phyloP scores from a whole-genome alignment of 2,888 invertebrate genomes.

The Cheiracanthium punctorium region DNA sequence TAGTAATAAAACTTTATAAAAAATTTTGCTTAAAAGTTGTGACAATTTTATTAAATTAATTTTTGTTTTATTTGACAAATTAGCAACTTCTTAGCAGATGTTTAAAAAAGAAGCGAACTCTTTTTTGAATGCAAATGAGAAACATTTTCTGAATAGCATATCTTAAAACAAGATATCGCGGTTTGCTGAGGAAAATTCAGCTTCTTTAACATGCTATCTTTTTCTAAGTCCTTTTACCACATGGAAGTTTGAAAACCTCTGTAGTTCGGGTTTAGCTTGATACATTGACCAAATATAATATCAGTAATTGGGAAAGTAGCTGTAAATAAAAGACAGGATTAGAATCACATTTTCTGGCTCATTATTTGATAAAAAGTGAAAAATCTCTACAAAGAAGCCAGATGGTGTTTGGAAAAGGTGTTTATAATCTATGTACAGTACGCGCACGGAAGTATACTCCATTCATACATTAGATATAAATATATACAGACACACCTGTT shows the following conservation, averaged over 20 bases:
- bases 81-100: too few relatives aligned
- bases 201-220: too few relatives aligned
- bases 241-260: constrained; percentile 50
- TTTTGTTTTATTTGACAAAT: too few relatives aligned
- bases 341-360: constrained; percentile 57
- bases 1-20: too few relatives aligned
- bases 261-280: constrained; percentile 51
- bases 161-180: too few relatives aligned
- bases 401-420: constrained; percentile 88
- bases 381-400: constrained; percentile 97
- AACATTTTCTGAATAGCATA: too few relatives aligned
- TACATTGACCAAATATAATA: constrained; percentile 44
- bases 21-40: too few relatives aligned
- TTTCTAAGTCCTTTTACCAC: too few relatives aligned
- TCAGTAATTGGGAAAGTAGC: constrained; percentile 29
- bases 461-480: constrained; percentile 56
- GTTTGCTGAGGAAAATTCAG: too few relatives aligned
- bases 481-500: constrained; percentile 60
- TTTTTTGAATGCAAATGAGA: too few relatives aligned
- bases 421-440: constrained; percentile 57
- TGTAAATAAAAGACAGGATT: constrained; percentile 49
- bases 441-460: constrained; percentile 30
- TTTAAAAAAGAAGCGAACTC: too few relatives aligned
- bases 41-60: too few relatives aligned
- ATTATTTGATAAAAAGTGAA: constrained; percentile 81